A percentile compares a stretch with the other conserved stretches of the same genome.
These are phyloP conservation scores for Lapara coniferarum DNA, from an alignment of 2,888 invertebrate genomes.

Conservation along the genomic window DNA sequence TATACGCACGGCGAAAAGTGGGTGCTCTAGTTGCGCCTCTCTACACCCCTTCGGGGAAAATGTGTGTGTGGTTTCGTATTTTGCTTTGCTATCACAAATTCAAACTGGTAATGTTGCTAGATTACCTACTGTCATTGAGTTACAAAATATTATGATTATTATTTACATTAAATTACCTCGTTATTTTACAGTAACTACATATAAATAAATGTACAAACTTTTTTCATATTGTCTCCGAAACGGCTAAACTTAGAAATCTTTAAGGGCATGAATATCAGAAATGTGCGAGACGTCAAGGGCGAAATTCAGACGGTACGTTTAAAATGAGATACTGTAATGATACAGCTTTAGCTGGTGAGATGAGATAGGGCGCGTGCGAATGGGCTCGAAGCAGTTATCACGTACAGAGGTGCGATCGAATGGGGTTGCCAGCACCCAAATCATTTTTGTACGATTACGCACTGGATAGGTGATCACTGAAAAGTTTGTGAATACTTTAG, in stretches of 20 bases:
- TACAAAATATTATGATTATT: too few species aligned
- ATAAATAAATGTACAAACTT: background rate
- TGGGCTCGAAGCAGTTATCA: conserved; percentile 51
- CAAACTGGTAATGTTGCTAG: too few species aligned
- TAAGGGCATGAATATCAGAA: background rate
- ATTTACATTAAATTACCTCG: too few species aligned
- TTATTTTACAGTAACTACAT: background rate
- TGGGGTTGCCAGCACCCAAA: conserved; percentile 31
- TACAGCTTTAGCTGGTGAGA: conserved; percentile 37
- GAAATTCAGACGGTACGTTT: conserved; percentile 29
- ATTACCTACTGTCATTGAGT: too few species aligned
- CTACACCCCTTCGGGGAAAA: too few species aligned
- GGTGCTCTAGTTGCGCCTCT: too few species aligned
- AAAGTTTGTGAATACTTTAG: too few species aligned
- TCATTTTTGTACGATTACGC: conserved; percentile 24
- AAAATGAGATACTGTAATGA: conserved; percentile 39
- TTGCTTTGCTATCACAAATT: too few species aligned
- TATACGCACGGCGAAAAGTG: too few species aligned
- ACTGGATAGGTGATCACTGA: too few species aligned
- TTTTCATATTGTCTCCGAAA: conserved; percentile 14
- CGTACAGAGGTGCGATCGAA: conserved; percentile 51
- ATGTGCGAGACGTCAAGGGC: conserved; percentile 8
- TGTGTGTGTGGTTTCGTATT: too few species aligned
- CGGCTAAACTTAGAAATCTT: conserved; percentile 5
- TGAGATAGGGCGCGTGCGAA: conserved; percentile 55